Base-by-base conservation (phyloP, 2,888 invertebrate species). In the Nezara viridula region DNA sequence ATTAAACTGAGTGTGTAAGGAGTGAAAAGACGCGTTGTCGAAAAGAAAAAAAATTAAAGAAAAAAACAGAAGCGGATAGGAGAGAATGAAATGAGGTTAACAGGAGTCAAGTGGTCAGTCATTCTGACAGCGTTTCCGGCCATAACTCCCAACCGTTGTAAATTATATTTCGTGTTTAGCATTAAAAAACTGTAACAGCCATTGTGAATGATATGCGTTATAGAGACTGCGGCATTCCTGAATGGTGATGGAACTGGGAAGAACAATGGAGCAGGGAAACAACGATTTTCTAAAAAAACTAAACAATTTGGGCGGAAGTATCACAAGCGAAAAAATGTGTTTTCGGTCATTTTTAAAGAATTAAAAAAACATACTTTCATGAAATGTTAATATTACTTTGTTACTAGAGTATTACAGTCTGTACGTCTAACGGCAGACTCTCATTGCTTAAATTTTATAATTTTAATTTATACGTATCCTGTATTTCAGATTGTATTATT, bases 31-130 rank as follows among this genome's bases (percentile, higher is more conserved):
- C 27, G 60, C 27, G 27, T 60, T 60, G 60, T 60, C 5, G 44
- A 37, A 73, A 73, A 37, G 9, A 60, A 27, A 73, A 73, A 73
- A 73, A 73, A 27, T n/a, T 5, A 21, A 21, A 21, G 16, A n/a
- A 73, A 37, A 73, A 73, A 73, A 73, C 4, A 32, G 19, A 37
- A n/a, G 5, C 44, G 81, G 44, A 81, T 81, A 47, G 24, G 12
- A 44, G 44, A 40, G 81, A 77, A 40, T 37, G 24, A 81, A 81
- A 81, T 44, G 37, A 24, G 81, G 81, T 81, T 81, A 81, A 81
- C 81, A 81, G 81, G 81, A 81, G 81, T 81, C 81, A 81, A 81
- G 44, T 81, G 81, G 81, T 21, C 40, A 47, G n/a, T n/a, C 81
- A 2, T 81, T 81, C 81, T 81, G 24, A 44, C 81, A 44, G 24